Conservation (phyloP, 2,113 vertebrate species). For the Cephalophus harveyi region DNA sequence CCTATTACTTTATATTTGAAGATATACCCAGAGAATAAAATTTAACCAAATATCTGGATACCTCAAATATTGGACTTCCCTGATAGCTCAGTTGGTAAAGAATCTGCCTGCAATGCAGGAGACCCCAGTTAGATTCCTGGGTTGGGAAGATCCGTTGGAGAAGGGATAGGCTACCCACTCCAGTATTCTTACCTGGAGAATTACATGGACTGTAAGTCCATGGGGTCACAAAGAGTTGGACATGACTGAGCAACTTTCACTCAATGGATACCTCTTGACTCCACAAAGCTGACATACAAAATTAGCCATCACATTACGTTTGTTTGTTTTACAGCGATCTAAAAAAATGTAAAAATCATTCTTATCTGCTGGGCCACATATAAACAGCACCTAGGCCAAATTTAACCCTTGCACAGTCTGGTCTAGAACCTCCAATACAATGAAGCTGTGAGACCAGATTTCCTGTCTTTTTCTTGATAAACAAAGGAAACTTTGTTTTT, state of each 20-base stretch:
- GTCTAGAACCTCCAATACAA: not conserved
- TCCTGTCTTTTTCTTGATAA: not conserved
- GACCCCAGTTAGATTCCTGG: fast-evolving
- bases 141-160: fast-evolving
- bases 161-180: not conserved
- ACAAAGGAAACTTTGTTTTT: not conserved
- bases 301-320: not conserved
- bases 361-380: not conserved
- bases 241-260: not conserved
- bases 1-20: not conserved
- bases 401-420: not conserved
- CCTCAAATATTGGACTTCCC: not conserved
- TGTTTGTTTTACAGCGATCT: not conserved
- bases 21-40: not conserved
- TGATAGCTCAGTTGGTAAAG: not conserved
- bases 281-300: not conserved
- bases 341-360: not conserved
- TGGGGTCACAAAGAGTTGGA: not conserved
- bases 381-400: not conserved
- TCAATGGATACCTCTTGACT: not conserved
- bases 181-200: not conserved
- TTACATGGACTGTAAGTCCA: not conserved
- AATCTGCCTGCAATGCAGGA: not conserved
- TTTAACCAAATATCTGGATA: not conserved
- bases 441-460: not conserved